Conservation (phyloP, 1,140 invertebrate genomes). For the Drosophila guanche region DNA sequence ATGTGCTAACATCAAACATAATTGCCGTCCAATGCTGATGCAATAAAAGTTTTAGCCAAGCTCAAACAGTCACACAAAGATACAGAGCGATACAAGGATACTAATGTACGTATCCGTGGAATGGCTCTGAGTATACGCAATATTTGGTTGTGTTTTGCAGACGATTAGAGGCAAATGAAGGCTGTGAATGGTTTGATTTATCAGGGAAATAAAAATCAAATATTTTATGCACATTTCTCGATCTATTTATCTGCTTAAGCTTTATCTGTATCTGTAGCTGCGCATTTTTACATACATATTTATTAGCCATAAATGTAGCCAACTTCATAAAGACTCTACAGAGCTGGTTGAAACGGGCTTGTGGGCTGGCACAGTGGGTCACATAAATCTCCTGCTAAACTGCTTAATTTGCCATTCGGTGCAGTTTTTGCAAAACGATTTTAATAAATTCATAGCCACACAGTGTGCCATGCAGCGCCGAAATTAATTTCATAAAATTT, state of each 20-base stretch:
- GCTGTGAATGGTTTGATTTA: constrained; percentile 28
- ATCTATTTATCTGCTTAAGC: too few relatives aligned
- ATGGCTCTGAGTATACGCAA: constrained; percentile 24
- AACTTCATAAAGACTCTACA: constrained; percentile 27
- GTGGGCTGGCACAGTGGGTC: constrained; percentile 8
- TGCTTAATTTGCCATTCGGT: constrained; percentile 50
- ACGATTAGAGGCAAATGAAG: constrained; percentile 29
- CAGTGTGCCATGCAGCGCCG: constrained; percentile 34
- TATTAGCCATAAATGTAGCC: constrained; percentile 49
- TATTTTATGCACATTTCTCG: background rate
- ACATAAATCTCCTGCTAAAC: constrained; percentile 44
- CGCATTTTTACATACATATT: constrained; percentile 19
- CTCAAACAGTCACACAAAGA: constrained; percentile 18
- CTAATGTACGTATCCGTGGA: too few relatives aligned
- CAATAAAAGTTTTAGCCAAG: constrained; percentile 26
- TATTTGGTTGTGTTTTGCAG: constrained; percentile 13
- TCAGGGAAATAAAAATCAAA: constrained; percentile 36
- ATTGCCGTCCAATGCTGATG: constrained; percentile 29
- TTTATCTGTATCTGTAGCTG: too few relatives aligned
- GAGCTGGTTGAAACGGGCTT: too few relatives aligned
- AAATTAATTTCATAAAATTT: constrained; percentile 50
- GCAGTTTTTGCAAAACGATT: constrained; percentile 42
- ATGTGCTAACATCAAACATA: constrained; percentile 43
- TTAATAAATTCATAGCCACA: constrained; percentile 53
- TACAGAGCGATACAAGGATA: constrained; percentile 5